Percentiles rank a stretch among this genome's conserved stretches.
phyloP scores from a whole-genome alignment of 2,888 invertebrate species.

The Pasiphila rectangulata region DNA sequence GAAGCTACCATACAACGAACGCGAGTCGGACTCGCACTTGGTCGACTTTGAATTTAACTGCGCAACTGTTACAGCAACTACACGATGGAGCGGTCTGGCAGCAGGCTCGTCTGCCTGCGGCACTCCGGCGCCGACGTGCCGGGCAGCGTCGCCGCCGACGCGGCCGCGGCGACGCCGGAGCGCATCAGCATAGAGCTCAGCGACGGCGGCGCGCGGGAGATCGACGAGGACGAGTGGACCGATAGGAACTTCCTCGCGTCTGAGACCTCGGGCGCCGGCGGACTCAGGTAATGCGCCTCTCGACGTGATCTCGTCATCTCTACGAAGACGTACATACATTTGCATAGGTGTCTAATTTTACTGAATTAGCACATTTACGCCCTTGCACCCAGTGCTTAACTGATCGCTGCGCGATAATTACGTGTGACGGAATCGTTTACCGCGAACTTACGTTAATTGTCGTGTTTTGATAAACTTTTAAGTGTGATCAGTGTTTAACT shows the following conservation, averaged over 20 bases:
- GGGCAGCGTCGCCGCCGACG: conserved; percentile 39
- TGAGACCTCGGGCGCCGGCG: conserved; percentile 78
- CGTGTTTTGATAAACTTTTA: too few species aligned
- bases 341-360: too few species aligned
- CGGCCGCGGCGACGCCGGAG: conserved; percentile 54
- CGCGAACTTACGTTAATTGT: too few species aligned
- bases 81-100: conserved; percentile 66
- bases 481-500: too few species aligned
- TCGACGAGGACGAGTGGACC: conserved; percentile 98
- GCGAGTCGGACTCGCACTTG: neutral
- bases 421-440: too few species aligned
- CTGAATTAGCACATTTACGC: too few species aligned
- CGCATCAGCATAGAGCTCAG: conserved; percentile 66
- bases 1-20: too few species aligned
- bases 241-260: conserved; percentile 94
- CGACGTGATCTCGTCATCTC: neutral
- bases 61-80: conserved; percentile 55
- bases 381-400: too few species aligned
- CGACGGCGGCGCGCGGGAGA: conserved; percentile 80
- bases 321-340: too few species aligned
- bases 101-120: conserved; percentile 62
- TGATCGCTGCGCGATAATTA: too few species aligned
- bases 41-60: neutral
- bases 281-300: conserved; percentile 50
- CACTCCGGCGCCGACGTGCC: conserved; percentile 56